Percentiles rank a stretch among this genome's conserved stretches.
phyloP scores from a whole-genome alignment of 2,113 vertebrate species.

The Galemys pyrenaicus region DNA sequence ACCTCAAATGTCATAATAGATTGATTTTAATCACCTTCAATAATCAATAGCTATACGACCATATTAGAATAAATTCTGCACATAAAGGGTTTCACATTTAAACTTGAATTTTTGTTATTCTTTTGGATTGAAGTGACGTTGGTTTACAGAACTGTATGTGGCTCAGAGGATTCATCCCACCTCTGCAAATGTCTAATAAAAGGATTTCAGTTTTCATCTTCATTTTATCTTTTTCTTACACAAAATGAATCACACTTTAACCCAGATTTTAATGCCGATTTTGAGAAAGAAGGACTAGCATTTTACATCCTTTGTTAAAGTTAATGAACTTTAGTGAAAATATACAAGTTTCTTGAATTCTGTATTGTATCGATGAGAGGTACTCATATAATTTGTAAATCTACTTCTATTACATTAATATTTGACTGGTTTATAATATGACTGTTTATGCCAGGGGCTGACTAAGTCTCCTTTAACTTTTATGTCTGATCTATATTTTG shows the following conservation, averaged over 20 bases:
- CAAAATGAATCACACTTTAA: neutral
- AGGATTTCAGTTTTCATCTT: neutral
- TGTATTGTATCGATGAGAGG: neutral
- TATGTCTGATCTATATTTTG: conserved; percentile 41
- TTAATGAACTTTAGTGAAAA: neutral
- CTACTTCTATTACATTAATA: conserved; percentile 20
- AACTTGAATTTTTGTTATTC: neutral
- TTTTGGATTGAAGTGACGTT: too few relatives aligned
- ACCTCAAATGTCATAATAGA: neutral
- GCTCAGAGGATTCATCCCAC: neutral
- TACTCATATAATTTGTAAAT: neutral
- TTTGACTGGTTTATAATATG: neutral
- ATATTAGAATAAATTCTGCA: neutral
- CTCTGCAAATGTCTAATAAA: neutral
- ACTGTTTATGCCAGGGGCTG: neutral
- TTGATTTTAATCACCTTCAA: neutral
- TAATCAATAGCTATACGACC: neutral
- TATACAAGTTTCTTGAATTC: neutral
- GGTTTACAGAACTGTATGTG: too few relatives aligned
- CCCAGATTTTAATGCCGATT: neutral
- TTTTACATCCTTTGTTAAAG: neutral
- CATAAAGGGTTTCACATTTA: neutral
- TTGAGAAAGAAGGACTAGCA: neutral
- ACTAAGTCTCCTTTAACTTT: neutral
- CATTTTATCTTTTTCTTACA: neutral